Evolutionary conservation across 2,888 invertebrate genomes (phyloP).

Genomic region (Lumbricus terrestris): DNA sequence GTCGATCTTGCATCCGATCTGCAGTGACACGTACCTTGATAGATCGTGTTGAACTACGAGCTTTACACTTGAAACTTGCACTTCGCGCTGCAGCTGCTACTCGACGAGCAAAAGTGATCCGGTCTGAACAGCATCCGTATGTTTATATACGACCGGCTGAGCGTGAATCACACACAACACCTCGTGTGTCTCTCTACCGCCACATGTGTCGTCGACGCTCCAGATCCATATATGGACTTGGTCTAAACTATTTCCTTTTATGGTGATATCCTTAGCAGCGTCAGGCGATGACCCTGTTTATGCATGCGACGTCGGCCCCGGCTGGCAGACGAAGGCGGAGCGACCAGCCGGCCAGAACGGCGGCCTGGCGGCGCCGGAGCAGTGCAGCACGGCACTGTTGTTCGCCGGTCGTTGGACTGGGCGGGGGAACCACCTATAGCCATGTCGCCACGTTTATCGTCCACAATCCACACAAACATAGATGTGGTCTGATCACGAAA

Average conservation of each 20-base stretch:
- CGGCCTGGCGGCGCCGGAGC: background rate
- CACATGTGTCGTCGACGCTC: background rate
- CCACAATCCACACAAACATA: background rate
- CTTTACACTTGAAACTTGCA: too few relatives aligned
- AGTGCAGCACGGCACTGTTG: background rate
- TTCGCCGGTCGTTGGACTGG: background rate
- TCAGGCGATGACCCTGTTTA: background rate
- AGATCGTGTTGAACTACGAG: too few relatives aligned
- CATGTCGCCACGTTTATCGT: background rate
- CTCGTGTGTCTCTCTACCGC: background rate
- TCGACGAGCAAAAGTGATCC: background rate
- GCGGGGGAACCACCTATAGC: background rate
- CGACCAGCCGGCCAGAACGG: background rate
- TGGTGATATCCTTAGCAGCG: background rate
- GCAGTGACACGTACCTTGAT: background rate
- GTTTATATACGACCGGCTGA: background rate
- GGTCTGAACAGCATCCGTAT: background rate
- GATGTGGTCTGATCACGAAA: background rate
- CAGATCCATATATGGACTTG: background rate
- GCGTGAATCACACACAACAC: background rate
- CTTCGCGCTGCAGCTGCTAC: background rate
- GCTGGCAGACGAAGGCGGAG: background rate
- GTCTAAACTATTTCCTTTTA: slow-evolving; percentile 3
- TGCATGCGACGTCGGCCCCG: background rate
- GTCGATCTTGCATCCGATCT: background rate